These are phyloP conservation scores for Cephus cinctus DNA, from an alignment of 1,140 invertebrate species.

Conservation along the genomic window DNA sequence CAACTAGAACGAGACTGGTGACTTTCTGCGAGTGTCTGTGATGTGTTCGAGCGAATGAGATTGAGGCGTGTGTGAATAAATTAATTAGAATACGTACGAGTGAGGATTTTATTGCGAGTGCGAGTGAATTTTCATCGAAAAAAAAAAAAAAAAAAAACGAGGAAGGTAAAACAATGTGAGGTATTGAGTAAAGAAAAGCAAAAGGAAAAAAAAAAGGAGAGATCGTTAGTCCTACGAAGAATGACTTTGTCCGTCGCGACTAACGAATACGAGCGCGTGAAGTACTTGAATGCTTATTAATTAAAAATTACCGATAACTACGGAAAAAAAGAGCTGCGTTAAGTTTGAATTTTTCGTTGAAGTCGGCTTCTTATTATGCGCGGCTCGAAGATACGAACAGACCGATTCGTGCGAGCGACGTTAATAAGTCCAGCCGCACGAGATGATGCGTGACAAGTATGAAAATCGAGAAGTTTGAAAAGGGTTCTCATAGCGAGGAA, in stretches of 20 bases:
- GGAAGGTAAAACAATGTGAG: neutral
- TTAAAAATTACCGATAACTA: no score
- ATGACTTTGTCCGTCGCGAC: no score
- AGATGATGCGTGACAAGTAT: conserved; percentile 10
- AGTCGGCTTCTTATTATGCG: neutral
- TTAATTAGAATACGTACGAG: no score
- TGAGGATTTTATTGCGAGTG: no score
- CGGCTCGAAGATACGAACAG: neutral
- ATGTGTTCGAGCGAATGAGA: no score
- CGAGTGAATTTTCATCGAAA: no score
- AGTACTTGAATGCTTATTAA: no score
- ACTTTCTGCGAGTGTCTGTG: no score
- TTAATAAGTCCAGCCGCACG: conserved; percentile 10
- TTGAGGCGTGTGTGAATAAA: no score
- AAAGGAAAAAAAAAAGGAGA: neutral
- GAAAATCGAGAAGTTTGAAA: conserved; percentile 27
- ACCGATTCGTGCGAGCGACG: conserved; percentile 2
- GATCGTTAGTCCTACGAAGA: neutral
- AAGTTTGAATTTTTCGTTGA: conserved; percentile 10
- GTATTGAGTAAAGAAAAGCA: no score
- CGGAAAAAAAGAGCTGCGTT: conserved; percentile 4
- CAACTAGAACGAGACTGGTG: no score
- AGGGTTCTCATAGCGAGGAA: conserved; percentile 19
- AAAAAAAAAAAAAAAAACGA: neutral
- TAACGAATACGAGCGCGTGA: no score